Percentiles rank a stretch among this genome's conserved stretches.
Evolutionary conservation across 2,797 vertebrate species (phyloP).

Genomic region (Micromesistius poutassou): DNA sequence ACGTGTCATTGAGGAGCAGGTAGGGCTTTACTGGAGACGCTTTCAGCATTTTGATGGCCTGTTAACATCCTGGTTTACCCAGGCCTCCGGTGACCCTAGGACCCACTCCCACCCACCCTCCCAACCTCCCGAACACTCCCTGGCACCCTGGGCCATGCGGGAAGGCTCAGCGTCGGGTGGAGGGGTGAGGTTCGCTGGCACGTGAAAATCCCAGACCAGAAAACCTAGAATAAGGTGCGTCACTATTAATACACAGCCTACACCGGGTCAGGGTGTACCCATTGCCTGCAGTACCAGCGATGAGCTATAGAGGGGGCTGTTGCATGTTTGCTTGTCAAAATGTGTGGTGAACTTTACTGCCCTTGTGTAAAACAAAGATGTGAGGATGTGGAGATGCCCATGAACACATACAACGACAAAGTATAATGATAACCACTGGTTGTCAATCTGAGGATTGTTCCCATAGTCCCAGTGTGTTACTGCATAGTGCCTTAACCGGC

Average conservation of each 20-base stretch:
- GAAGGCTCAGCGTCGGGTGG: constrained; percentile 16
- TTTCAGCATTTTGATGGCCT: background rate
- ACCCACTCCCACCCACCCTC: background rate
- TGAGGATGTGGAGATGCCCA: background rate
- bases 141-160: constrained; percentile 4
- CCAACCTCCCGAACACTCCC: background rate
- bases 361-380: background rate
- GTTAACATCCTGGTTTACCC: background rate
- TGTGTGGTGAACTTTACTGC: constrained; percentile 12
- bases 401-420: too few species aligned
- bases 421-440: too few species aligned
- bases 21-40: constrained; percentile 3
- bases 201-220: constrained; percentile 31
- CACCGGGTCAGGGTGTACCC: constrained; percentile 41
- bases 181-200: background rate
- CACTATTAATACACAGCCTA: constrained; percentile 48
- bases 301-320: constrained; percentile 64
- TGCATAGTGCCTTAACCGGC: background rate
- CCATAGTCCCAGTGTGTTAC: background rate
- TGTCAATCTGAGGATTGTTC: too few species aligned
- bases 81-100: background rate
- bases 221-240: constrained; percentile 18
- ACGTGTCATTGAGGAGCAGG: background rate
- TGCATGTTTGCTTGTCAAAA: constrained; percentile 44
- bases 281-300: constrained; percentile 7